These are phyloP conservation scores for Melanotaenia nigrans DNA, from an alignment of 2,797 vertebrate genomes.

Conservation along the genomic window DNA sequence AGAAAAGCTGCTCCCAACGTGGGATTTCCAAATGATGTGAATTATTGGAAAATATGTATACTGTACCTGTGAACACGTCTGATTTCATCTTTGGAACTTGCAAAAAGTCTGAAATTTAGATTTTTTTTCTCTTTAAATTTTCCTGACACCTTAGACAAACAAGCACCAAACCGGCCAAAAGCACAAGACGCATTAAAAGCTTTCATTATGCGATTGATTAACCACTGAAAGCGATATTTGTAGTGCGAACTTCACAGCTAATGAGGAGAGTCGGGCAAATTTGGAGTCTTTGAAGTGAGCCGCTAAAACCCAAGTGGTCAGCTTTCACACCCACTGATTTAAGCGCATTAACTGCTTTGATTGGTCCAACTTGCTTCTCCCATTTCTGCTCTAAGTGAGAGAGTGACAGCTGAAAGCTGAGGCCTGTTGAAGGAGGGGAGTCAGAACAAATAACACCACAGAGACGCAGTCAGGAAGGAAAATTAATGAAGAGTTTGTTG, in stretches of 20 bases:
- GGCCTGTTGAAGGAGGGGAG: constrained; percentile 45
- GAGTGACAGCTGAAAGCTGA: constrained; percentile 61
- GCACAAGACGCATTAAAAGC: constrained; percentile 44
- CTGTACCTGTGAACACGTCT: constrained; percentile 14
- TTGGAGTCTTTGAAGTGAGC: constrained; percentile 69
- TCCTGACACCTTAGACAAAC: constrained; percentile 29
- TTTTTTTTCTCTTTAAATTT: constrained; percentile 5
- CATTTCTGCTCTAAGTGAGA: constrained; percentile 43
- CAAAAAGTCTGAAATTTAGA: neutral
- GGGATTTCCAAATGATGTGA: constrained; percentile 2
- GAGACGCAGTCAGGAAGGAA: constrained; percentile 39
- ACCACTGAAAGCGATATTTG: constrained; percentile 63
- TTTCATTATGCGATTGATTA: constrained; percentile 74
- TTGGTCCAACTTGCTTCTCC: constrained; percentile 62
- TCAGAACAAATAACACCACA: constrained; percentile 38
- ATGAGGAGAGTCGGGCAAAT: constrained; percentile 67
- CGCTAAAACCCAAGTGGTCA: constrained; percentile 67
- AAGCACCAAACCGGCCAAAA: constrained; percentile 19
- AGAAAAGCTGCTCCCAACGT: neutral
- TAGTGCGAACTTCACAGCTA: constrained; percentile 62
- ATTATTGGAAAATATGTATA: neutral
- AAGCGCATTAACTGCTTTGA: constrained; percentile 72
- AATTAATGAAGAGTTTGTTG: constrained; percentile 40
- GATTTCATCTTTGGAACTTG: constrained; percentile 10
- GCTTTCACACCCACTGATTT: constrained; percentile 70